phyloP scores from a whole-genome alignment of 2,113 vertebrate genomes.

The Mobula hypostoma region DNA sequence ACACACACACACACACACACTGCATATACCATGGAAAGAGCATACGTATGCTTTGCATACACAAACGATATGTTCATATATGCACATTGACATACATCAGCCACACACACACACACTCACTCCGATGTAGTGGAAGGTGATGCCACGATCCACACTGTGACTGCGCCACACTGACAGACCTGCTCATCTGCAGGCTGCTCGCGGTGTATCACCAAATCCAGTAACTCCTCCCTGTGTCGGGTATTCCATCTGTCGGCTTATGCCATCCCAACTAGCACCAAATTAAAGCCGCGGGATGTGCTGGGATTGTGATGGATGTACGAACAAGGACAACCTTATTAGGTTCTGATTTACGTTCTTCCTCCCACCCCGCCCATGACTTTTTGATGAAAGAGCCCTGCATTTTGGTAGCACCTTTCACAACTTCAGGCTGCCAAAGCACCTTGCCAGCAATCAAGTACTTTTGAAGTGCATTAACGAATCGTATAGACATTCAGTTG shows the following conservation, averaged over 20 bases:
- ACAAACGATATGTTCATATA: neutral
- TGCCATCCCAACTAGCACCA: neutral
- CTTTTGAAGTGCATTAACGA: too few relatives aligned
- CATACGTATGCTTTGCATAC: too few relatives aligned
- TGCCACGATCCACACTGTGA: neutral
- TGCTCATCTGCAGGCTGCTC: neutral
- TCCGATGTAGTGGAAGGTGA: neutral
- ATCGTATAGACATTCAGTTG: neutral
- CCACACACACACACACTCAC: neutral
- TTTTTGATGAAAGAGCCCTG: too few relatives aligned
- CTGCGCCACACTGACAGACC: neutral
- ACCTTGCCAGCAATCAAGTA: too few relatives aligned
- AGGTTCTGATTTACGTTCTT: too few relatives aligned
- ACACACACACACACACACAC: too few relatives aligned
- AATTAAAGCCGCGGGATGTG: neutral
- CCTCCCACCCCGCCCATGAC: too few relatives aligned
- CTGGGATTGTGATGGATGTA: neutral
- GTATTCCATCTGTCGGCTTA: neutral
- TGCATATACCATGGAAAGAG: too few relatives aligned
- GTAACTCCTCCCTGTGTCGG: neutral
- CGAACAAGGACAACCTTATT: neutral
- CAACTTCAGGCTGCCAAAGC: too few relatives aligned
- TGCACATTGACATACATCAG: neutral
- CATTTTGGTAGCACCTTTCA: too few relatives aligned
- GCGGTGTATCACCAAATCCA: neutral